Evolutionary conservation across 2,888 invertebrate genomes (phyloP), one percentile per base, ranked within the genome.

Genomic region (Coenonympha glycerion): DNA sequence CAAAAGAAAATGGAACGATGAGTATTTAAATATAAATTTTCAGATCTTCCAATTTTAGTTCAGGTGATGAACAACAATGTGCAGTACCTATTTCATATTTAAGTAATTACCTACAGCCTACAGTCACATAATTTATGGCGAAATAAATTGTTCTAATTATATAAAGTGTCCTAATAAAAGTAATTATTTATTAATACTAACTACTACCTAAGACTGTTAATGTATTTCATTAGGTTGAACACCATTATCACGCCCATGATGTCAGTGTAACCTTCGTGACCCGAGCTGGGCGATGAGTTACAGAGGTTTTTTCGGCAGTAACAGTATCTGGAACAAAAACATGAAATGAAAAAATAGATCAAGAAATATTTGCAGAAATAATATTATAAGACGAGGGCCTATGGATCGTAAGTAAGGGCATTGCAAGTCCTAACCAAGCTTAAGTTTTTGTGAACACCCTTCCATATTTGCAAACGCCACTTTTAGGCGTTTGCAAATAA

Each of bases 291-390:
- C 22, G 69, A 88, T 70, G 89, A 79, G 76, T 95, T 95, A 79
- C 95, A 95, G 34, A 94, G 82, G 65, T 92, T 88, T 36, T 89
- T 89, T 30, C 91, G 89, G 68, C 95, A 95, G 73, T 93, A 95
- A 72, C 95, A 95, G 73, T 92, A 91, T 61, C 86, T 87, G 81
- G 11, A 83, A 80, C 49, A 0, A n/a, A 33, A 33, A 13, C 6
- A 3, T 13, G 6, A 31, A 45, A 4, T 18, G 13, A 31, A 8
- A 16, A n/a, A 1, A 6, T 6, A 36, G 1, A 11, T 3, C 19
- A 31, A n/a, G 5, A 11, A 13, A 30, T 11, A 31, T 31, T 15
- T 6, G 26, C n/a, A n/a, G n/a, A n/a, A n/a, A n/a, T n/a, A n/a
- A n/a, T n/a, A n/a, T n/a, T n/a, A n/a, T n/a, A n/a, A n/a, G n/a